Percentiles rank a stretch among this genome's conserved stretches.
These are phyloP conservation scores for Glyphotaelius pellucidus DNA, from an alignment of 2,888 invertebrate species.

Conservation along the genomic window DNA sequence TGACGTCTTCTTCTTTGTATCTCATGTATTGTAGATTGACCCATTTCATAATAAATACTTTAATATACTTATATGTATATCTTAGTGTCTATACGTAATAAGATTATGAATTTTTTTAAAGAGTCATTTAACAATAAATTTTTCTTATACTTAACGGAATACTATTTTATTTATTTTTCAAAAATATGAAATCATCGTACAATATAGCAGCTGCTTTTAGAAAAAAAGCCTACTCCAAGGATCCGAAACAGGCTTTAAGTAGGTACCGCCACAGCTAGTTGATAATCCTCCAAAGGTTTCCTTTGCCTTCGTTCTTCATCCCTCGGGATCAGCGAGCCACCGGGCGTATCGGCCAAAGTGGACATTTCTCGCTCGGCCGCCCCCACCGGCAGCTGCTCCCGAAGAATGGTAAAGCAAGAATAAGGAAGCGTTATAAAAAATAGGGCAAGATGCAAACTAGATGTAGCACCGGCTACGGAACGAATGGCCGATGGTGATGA, in stretches of 20 bases:
- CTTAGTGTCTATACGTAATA: too few relatives aligned
- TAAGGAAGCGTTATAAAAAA: conserved; percentile 50
- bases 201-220: not conserved
- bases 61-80: too few relatives aligned
- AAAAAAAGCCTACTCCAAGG: not conserved
- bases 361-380: conserved; percentile 60
- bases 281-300: not conserved
- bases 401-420: conserved; percentile 36
- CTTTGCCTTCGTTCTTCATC: not conserved
- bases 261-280: not conserved
- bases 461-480: conserved; percentile 44
- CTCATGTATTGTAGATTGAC: too few relatives aligned
- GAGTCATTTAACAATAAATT: too few relatives aligned
- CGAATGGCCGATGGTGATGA: conserved; percentile 36
- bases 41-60: too few relatives aligned
- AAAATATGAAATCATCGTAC: too few relatives aligned
- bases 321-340: conserved; percentile 32
- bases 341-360: conserved; percentile 61
- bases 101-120: too few relatives aligned
- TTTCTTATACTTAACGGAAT: too few relatives aligned
- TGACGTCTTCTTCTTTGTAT: too few relatives aligned
- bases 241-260: not conserved
- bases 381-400: conserved; percentile 54
- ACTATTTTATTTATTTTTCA: too few relatives aligned
- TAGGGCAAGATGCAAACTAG: conserved; percentile 53